Percentiles rank a stretch among this genome's conserved stretches.
phyloP scores from a whole-genome alignment of 2,113 vertebrate species.

The Bufo bufo region DNA sequence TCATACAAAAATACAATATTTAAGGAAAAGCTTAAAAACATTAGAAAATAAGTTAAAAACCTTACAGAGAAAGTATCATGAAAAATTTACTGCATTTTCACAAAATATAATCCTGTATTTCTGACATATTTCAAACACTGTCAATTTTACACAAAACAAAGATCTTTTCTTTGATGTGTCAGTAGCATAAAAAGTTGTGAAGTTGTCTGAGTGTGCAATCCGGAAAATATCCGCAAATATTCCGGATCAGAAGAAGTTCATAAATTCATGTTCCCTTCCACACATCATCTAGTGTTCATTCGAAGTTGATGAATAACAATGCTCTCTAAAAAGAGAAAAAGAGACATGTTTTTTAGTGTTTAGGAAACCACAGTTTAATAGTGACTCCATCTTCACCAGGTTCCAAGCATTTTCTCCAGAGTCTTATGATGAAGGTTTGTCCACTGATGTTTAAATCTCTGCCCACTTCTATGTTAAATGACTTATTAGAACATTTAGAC shows the following conservation, averaged over 20 bases:
- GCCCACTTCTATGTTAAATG: background rate
- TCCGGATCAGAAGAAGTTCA: conserved; percentile 63
- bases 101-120: conserved; percentile 38
- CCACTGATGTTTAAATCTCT: background rate
- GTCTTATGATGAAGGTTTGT: background rate
- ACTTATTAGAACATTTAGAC: background rate
- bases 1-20: conserved; percentile 47
- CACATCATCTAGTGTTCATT: conserved; percentile 79
- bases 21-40: background rate
- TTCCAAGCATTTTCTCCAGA: conserved; percentile 8
- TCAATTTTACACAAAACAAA: conserved; percentile 61
- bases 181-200: conserved; percentile 71
- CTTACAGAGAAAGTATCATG: conserved; percentile 12
- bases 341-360: background rate
- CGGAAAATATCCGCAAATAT: conserved; percentile 64
- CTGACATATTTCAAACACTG: background rate
- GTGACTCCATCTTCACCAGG: no score
- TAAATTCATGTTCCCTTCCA: conserved; percentile 49
- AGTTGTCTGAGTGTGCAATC: conserved; percentile 48
- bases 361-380: background rate
- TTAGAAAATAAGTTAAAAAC: conserved; percentile 51
- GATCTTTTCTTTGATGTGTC: conserved; percentile 68
- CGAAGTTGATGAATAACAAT: conserved; percentile 84
- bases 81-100: background rate
- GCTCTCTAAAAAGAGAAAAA: conserved; percentile 78